Evolutionary conservation across 2,797 vertebrate genomes (phyloP).

Genomic region (Coregonus suidteri): DNA sequence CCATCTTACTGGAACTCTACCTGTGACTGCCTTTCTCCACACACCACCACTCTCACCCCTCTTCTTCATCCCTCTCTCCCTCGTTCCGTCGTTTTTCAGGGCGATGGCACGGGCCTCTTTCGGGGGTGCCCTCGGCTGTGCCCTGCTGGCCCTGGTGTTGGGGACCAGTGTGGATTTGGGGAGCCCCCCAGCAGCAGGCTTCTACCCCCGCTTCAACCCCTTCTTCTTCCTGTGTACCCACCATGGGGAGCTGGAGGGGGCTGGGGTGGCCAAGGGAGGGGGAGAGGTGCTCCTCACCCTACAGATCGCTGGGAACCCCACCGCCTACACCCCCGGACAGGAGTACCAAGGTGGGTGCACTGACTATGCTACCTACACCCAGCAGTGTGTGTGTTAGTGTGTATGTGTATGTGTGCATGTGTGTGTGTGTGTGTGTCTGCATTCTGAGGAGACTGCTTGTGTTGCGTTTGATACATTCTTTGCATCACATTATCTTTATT

Average conservation of each 20-base stretch:
- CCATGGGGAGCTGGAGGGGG: slow-evolving; percentile 91
- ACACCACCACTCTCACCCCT: slow-evolving; percentile 25
- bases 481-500: too few species aligned
- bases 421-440: too few species aligned
- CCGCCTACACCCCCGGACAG: slow-evolving; percentile 92
- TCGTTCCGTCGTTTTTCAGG: slow-evolving; percentile 45
- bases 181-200: slow-evolving; percentile 74
- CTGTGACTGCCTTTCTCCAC: slow-evolving; percentile 56
- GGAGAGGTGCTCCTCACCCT: slow-evolving; percentile 93
- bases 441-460: slow-evolving; percentile 39
- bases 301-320: slow-evolving; percentile 89
- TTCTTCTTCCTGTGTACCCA: slow-evolving; percentile 99
- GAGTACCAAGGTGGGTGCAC: slow-evolving; percentile 94
- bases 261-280: slow-evolving; percentile 79
- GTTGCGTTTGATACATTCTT: slow-evolving; percentile 5
- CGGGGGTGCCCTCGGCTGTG: slow-evolving; percentile 70
- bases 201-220: slow-evolving; percentile 93
- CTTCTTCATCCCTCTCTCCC: slow-evolving; percentile 39
- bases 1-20: slow-evolving; percentile 63
- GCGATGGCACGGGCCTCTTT: slow-evolving; percentile 71
- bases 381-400: background rate
- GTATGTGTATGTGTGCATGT: background rate
- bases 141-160: slow-evolving; percentile 74
- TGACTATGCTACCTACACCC: background rate
- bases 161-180: slow-evolving; percentile 76